Conservation (phyloP, 2,888 invertebrate genomes). For the Eutolmus rufibarbis region DNA sequence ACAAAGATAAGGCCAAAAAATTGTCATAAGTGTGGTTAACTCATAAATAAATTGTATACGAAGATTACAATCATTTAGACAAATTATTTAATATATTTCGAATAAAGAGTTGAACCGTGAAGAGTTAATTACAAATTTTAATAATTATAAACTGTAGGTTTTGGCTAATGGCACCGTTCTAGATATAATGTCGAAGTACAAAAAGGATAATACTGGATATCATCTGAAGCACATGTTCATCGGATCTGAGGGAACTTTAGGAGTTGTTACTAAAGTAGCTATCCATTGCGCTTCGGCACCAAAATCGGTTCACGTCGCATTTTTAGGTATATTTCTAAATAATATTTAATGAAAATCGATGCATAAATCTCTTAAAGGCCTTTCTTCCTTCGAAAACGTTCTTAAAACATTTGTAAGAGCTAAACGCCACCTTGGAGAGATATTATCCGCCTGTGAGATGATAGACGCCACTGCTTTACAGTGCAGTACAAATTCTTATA, state of each 20-base stretch:
- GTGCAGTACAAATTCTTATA: conserved; percentile 69
- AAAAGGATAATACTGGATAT: conserved; percentile 98
- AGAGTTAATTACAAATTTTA: background rate
- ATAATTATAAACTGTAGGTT: conserved; percentile 48
- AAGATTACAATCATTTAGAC: too few relatives aligned
- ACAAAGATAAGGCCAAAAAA: too few relatives aligned
- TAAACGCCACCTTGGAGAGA: conserved; percentile 81
- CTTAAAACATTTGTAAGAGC: conserved; percentile 78
- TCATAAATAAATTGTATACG: too few relatives aligned
- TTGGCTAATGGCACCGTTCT: conserved; percentile 83
- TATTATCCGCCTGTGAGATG: conserved; percentile 95
- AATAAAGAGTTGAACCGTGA: too few relatives aligned
- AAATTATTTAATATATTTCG: too few relatives aligned
- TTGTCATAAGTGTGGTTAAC: too few relatives aligned
- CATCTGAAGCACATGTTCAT: conserved; percentile 96
- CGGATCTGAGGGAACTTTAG: conserved; percentile 96
- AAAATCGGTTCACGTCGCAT: conserved; percentile 82
- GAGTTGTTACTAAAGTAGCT: conserved; percentile 90
- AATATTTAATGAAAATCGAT: background rate
- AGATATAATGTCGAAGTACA: conserved; percentile 82
- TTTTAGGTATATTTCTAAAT: conserved; percentile 73
- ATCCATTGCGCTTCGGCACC: conserved; percentile 89
- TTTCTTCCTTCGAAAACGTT: conserved; percentile 79
- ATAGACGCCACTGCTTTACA: conserved; percentile 80
- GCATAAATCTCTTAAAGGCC: conserved; percentile 63